A percentile compares a stretch with the other conserved stretches of the same genome.
These are phyloP conservation scores for Saturnia japonica DNA, from an alignment of 2,888 invertebrate species.

Conservation along the genomic window DNA sequence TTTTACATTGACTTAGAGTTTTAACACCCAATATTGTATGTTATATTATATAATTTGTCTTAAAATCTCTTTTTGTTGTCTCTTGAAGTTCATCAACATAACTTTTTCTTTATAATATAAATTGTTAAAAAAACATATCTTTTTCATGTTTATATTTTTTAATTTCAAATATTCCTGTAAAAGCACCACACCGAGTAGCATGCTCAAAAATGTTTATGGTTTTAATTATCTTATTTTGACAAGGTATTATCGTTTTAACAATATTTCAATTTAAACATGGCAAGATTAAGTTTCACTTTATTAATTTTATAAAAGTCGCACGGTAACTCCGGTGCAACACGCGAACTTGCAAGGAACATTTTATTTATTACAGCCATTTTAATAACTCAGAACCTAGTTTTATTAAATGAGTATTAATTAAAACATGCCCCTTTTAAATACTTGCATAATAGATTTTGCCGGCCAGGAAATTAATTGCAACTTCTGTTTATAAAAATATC, in stretches of 20 bases:
- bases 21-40: background rate
- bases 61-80: background rate
- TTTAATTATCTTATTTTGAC: background rate
- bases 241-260: background rate
- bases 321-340: conserved; percentile 13
- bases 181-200: background rate
- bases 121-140: no score
- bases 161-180: background rate
- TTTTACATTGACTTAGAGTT: background rate
- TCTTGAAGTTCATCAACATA: background rate
- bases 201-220: background rate
- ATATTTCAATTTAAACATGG: background rate
- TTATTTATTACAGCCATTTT: conserved; percentile 20
- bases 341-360: conserved; percentile 16
- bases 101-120: background rate
- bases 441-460: background rate
- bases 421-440: background rate
- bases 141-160: no score
- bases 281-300: background rate
- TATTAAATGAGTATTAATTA: background rate
- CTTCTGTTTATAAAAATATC: background rate
- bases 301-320: conserved; percentile 8
- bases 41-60: background rate
- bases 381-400: conserved; percentile 17
- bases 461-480: background rate